Base-by-base conservation (phyloP, 2,113 vertebrate species). In the Amblyornis subalaris region DNA sequence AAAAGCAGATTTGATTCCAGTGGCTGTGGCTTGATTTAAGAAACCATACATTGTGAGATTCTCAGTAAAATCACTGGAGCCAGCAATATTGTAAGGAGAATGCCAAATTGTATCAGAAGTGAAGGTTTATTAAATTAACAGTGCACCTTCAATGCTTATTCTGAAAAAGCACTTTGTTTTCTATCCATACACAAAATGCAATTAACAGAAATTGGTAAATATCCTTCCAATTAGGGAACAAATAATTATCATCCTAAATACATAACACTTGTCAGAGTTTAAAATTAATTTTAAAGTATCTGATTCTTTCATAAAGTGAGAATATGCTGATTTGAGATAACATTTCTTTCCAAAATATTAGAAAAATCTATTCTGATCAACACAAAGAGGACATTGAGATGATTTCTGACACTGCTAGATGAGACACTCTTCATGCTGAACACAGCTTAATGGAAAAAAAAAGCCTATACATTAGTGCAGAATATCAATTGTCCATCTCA, bases 401-500 rank as follows among this genome's bases (percentile, higher is more conserved):
- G 71, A 44, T 55, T 81, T 91, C 54, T 94, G 88, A 51, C 51
- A 70, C 4, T 7, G 12, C 42, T 87, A 35, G 40, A 51, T 62
- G 31, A 92, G 50, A 75, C 50, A 60, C 12, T 31, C 12, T 58
- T 72, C 42, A 80, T 67, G 19, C 70, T 62, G 42, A 94, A 28
- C 35, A 82, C 53, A 95, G 25, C 50, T 69, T 91, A 18, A 16
- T 54, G 48, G 78, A 64, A 82, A 76, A 90, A 93, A 90, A 77
- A 45, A 2, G 15, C 13, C n/a, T 88, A 21, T 83, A 81, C 17
- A 84, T 69, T 92, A 88, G 35, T 19, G 19, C 50, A 77, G 92
- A 90, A 85, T 93, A 69, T 70, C 71, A 89, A 53, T 35, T 88
- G 78, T 90, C 93, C 74, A 48, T 95, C 79, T 91, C 80, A 85